A percentile compares a stretch with the other conserved stretches of the same genome.
These are phyloP conservation scores for Tetranychus piercei DNA, from an alignment of 2,888 invertebrate genomes.

Conservation along the genomic window DNA sequence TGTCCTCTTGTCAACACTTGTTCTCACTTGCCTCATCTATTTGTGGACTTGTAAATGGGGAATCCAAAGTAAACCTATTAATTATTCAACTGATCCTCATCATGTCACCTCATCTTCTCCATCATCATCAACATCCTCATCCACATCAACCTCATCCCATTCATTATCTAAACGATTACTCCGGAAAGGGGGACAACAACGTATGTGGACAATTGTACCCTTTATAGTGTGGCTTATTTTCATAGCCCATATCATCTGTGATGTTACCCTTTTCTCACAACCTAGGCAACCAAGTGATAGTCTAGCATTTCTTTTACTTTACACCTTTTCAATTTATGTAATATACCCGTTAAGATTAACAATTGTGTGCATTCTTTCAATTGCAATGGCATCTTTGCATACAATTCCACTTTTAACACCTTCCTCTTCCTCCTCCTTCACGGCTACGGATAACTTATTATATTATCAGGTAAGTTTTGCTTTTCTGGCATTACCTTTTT, in stretches of 20 bases:
- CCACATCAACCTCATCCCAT: not conserved
- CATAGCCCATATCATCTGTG: slow-evolving; percentile 37
- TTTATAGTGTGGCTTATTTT: slow-evolving; percentile 33
- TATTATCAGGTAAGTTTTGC: not conserved
- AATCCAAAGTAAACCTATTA: not conserved
- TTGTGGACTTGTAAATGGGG: not conserved
- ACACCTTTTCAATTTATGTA: slow-evolving; percentile 53
- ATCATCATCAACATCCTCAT: not conserved
- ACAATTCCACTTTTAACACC: slow-evolving; percentile 4
- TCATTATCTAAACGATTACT: not conserved
- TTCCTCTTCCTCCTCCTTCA: not conserved
- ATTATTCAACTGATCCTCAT: not conserved
- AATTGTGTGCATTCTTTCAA: slow-evolving; percentile 26
- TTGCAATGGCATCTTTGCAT: slow-evolving; percentile 25
- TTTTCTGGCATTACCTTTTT: not conserved
- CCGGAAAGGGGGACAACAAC: not conserved
- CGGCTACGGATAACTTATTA: not conserved
- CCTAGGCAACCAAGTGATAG: slow-evolving; percentile 42
- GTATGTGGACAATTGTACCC: slow-evolving; percentile 25
- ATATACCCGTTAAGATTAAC: slow-evolving; percentile 50
- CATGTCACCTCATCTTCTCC: slow-evolving; percentile 14
- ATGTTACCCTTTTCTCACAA: slow-evolving; percentile 39
- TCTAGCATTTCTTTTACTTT: slow-evolving; percentile 50
- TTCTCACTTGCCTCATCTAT: not conserved
- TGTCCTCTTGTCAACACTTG: not conserved